Evolutionary conservation across 1,140 invertebrate species (phyloP), one percentile per base, ranked within the genome.

Genomic region (Neuroterus valhalla): DNA sequence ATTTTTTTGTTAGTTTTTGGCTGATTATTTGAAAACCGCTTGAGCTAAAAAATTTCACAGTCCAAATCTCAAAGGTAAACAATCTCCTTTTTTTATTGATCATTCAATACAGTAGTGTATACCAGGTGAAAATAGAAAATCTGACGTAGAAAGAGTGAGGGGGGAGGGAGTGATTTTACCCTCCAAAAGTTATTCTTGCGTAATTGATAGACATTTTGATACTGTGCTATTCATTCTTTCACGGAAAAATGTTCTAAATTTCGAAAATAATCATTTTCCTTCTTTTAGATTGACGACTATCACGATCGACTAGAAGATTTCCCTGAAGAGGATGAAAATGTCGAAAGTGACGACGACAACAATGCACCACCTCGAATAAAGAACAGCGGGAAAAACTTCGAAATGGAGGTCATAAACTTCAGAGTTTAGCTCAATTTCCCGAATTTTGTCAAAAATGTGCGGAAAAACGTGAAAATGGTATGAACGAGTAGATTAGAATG

Each of bases 401-500:
- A 90, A 75, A 89, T 91, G 88, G 87, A 91, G 82, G 88, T 88
- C n/a, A 90, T 90, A 84, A 85, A 91, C 74, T 90, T 86, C 84
- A 89, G 86, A 75, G 26, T 46, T 46, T 5, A 78, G 79, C 79
- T 78, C 74, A 76, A 80, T 75, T 45, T 79, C 68, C 62, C 44
- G 74, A 14, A 55, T 46, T 46, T 71, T 70, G 26, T 43, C 62
- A 74, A 15, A 42, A 45, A 42, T 72, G 67, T 68, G 52, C 17
- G 74, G 50, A 67, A 72, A 52, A 45, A 72, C 10, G 43, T 52
- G 44, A 71, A 44, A 46, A 48, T 66, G 15, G 52, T 15, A 68
- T 15, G 15, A 62, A 31, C 15, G 6, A 26, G 17, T 69, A 21
- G 43, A 68, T 45, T 26, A 66, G 14, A n/a, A 44, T 8, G 70